Percentiles rank a stretch among this genome's conserved stretches.
These are phyloP conservation scores for Sterrhoptilus dennistouni DNA, from an alignment of 2,113 vertebrate species.

Conservation along the genomic window DNA sequence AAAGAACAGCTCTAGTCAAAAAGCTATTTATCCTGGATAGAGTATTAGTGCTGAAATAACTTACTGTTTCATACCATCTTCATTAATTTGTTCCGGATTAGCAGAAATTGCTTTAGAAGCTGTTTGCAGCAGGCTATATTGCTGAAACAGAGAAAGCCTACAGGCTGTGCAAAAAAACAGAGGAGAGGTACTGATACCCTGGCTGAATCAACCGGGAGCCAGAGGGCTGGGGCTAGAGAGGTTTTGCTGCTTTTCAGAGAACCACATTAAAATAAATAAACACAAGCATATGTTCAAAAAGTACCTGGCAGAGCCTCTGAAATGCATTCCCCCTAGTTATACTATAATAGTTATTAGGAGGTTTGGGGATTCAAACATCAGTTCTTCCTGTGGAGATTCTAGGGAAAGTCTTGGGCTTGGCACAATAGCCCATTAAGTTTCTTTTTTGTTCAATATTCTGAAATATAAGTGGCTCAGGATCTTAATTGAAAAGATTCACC, in stretches of 20 bases:
- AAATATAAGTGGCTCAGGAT: not conserved
- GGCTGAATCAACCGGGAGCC: not conserved
- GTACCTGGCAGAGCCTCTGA: not conserved
- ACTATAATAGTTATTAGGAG: not conserved
- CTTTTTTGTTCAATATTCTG: not conserved
- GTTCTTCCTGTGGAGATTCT: not conserved
- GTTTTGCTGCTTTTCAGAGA: not conserved
- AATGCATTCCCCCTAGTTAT: not conserved
- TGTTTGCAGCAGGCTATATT: not conserved
- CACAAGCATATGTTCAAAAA: not conserved
- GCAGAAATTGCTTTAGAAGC: not conserved
- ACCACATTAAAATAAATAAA: not conserved
- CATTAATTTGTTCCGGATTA: not conserved
- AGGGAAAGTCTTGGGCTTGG: not conserved
- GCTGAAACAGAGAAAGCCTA: not conserved
- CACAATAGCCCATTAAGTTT: fast-evolving
- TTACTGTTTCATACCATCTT: not conserved
- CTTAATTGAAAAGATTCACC: not conserved
- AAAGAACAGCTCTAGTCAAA: not conserved
- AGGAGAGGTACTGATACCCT: not conserved
- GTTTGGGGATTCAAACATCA: not conserved
- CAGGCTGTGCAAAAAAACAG: fast-evolving
- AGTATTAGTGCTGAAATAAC: not conserved
- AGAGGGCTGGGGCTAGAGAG: not conserved
- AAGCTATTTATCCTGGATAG: not conserved